Conservation (phyloP, 2,888 invertebrate genomes). For the Meteorus cinctellus region DNA sequence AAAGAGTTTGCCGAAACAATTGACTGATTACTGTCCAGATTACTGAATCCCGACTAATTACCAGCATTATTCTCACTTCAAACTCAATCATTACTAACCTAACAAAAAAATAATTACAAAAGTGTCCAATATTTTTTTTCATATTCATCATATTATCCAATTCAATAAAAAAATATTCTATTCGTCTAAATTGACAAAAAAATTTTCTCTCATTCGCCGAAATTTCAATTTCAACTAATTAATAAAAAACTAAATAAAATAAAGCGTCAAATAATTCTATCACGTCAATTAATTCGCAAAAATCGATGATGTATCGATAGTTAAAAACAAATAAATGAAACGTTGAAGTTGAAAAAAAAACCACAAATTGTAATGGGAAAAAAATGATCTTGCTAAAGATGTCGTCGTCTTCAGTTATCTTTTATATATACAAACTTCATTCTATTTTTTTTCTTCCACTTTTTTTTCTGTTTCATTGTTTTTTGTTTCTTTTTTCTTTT, state of each 20-base stretch:
- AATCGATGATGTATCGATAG: background rate
- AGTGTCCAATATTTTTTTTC: too few species aligned
- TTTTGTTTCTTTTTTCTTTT: background rate
- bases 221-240: too few species aligned
- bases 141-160: too few species aligned
- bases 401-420: constrained; percentile 1
- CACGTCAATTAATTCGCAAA: background rate
- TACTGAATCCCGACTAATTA: too few species aligned
- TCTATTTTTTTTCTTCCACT: background rate
- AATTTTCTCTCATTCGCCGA: too few species aligned
- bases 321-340: background rate
- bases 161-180: too few species aligned
- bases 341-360: background rate
- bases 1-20: too few species aligned
- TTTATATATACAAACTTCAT: background rate
- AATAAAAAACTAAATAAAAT: background rate
- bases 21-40: too few species aligned
- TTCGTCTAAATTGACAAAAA: too few species aligned
- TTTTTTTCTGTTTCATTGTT: background rate
- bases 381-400: background rate
- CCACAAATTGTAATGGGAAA: background rate
- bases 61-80: too few species aligned
- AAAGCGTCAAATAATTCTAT: background rate
- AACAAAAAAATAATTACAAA: too few species aligned
- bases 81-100: too few species aligned